Conservation (phyloP, 1,140 invertebrate species). For the Planococcus citri region DNA sequence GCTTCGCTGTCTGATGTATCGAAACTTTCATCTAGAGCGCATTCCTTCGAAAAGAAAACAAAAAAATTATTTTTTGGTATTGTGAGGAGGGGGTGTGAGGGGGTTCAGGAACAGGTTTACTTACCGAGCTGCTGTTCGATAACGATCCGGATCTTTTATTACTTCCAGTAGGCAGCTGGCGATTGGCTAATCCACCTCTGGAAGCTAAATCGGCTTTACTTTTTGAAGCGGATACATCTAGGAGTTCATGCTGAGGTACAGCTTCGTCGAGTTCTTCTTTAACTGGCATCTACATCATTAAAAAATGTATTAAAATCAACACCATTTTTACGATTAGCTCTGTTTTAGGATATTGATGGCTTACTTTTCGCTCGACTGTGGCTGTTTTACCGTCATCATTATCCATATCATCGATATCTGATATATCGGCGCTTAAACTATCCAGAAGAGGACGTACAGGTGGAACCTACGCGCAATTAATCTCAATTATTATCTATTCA, state of each 20-base stretch:
- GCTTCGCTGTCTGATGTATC: conserved; percentile 21
- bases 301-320: too few relatives aligned
- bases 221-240: conserved; percentile 76
- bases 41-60: conserved; percentile 16
- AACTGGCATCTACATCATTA: conserved; percentile 37
- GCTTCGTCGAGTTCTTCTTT: conserved; percentile 75
- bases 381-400: conserved; percentile 59
- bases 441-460: conserved; percentile 40
- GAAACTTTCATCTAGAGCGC: conserved; percentile 21
- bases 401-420: conserved; percentile 58
- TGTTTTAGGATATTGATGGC: conserved; percentile 27
- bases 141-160: conserved; percentile 38
- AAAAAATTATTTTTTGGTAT: neutral
- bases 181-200: conserved; percentile 41
- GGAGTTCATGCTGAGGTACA: conserved; percentile 65
- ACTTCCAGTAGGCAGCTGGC: conserved; percentile 40
- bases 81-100: too few relatives aligned
- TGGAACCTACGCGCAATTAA: conserved; percentile 22
- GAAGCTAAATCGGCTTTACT: conserved; percentile 76
- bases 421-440: conserved; percentile 48
- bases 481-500: too few relatives aligned
- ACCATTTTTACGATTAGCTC: too few relatives aligned
- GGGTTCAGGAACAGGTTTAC: conserved; percentile 26
- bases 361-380: conserved; percentile 58
- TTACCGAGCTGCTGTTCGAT: conserved; percentile 52